A percentile compares a stretch with the other conserved stretches of the same genome.
phyloP scores from a whole-genome alignment of 2,113 vertebrate genomes.

The Oncorhynchus clarkii region DNA sequence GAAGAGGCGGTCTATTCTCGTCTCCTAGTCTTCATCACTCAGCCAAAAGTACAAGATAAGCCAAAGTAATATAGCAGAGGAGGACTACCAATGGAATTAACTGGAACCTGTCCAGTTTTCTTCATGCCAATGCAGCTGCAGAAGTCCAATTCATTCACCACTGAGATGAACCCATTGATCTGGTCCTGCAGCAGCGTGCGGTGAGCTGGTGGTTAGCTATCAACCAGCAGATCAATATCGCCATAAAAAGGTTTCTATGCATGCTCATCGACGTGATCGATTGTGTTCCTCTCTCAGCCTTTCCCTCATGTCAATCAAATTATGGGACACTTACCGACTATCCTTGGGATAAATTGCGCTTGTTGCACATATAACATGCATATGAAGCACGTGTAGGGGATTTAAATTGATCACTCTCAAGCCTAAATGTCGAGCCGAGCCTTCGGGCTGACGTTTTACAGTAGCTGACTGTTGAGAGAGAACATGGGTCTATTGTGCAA shows the following conservation, averaged over 20 bases:
- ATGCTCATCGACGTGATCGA: constrained; percentile 44
- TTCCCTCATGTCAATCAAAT: constrained; percentile 42
- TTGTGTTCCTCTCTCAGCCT: constrained; percentile 13
- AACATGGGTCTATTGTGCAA: not conserved
- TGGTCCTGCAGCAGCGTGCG: not conserved
- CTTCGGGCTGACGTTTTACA: constrained; percentile 5
- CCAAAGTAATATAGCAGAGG: too few species aligned
- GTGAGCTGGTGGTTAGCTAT: constrained; percentile 6
- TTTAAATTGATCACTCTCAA: not conserved
- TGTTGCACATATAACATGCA: not conserved
- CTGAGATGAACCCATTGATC: not conserved
- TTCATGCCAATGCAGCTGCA: not conserved
- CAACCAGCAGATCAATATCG: constrained; percentile 46
- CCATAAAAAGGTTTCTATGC: constrained; percentile 43
- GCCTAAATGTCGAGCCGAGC: not conserved
- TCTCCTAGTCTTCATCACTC: not conserved
- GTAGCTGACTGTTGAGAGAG: not conserved
- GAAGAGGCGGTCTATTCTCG: not conserved
- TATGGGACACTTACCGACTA: constrained; percentile 11
- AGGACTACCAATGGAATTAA: too few species aligned
- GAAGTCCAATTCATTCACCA: not conserved
- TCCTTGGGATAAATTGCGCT: not conserved
- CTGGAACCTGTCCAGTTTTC: too few species aligned
- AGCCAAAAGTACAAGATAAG: not conserved
- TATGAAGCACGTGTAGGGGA: not conserved